Base-by-base conservation (phyloP, 2,888 invertebrate genomes). In the Blastobasis adustella region DNA sequence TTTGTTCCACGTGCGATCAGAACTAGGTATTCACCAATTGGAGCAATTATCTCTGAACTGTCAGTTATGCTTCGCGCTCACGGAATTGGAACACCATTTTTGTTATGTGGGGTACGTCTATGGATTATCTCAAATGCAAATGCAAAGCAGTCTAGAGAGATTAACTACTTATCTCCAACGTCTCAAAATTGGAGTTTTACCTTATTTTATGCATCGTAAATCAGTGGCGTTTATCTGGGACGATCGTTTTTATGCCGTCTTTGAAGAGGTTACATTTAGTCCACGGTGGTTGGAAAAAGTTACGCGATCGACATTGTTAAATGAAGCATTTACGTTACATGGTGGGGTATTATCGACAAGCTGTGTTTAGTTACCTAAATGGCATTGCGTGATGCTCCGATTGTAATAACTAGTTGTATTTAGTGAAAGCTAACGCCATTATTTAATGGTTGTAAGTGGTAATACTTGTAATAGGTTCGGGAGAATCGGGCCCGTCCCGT, bases 361-460 rank as follows among this genome's bases (percentile, higher is more conserved):
- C 59, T 60, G 58, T 65, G 62, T 67, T 68, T 59, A 64, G 73
- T 83, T 82, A 81, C 79, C 75, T 82, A 79, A 83, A 82, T 71
- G 71, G 54, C 57, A 61, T 83, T 82, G 83, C 86, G 83, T 82
- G 83, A 65, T 69, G 66, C 61, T 69, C 64, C 68, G 67, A 67
- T 71, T 78, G 73, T 78, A 78, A 78, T 9, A 73, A 76, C 77
- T 68, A 71, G 74, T 72, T 72, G 67, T 61, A 67, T 69, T 65
- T 66, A 82, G 85, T 82, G 85, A 86, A 85, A 85, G 85, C 75
- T 62, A 64, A 63, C 52, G 65, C 56, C 65, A 65, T 82, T 84
- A 78, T 79, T 78, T 66, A 80, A 82, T 79, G 69, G 60, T 68
- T 67, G 79, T 79, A 81, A 82, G 73, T 65, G 60, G 56, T 67